Percentiles rank a stretch among this genome's conserved stretches.
These are phyloP conservation scores for Alca torda DNA, from an alignment of 2,797 vertebrate genomes.

Conservation along the genomic window DNA sequence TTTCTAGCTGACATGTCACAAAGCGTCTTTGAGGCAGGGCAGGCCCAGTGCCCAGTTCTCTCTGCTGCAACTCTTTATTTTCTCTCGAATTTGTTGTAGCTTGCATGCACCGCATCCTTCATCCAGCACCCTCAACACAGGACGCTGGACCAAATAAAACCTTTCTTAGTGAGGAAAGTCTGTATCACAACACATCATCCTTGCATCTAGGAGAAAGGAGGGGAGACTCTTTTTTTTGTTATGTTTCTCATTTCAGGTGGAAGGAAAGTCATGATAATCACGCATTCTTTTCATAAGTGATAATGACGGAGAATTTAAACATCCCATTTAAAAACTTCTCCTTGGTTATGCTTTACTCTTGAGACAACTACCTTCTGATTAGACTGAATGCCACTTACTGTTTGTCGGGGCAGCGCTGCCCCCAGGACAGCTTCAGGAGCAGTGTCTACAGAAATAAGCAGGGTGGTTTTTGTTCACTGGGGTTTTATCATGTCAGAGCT, in stretches of 20 bases:
- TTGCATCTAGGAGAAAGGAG: not conserved
- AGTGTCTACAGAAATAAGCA: not conserved
- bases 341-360: not conserved
- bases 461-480: fast-evolving
- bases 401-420: not conserved
- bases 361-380: not conserved
- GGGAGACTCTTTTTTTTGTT: not conserved
- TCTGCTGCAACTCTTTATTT: not conserved
- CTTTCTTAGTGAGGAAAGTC: not conserved
- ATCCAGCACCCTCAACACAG: not conserved
- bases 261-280: not conserved
- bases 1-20: not conserved
- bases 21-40: not conserved
- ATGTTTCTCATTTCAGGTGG: not conserved
- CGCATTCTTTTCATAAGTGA: not conserved
- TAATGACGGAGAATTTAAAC: not conserved
- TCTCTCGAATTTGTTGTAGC: not conserved
- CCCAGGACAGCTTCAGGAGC: not conserved
- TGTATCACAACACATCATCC: not conserved
- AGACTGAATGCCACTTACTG: not conserved
- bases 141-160: not conserved
- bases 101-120: not conserved
- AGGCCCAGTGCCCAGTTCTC: not conserved
- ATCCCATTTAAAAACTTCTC: not conserved
- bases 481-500: not conserved